phyloP scores from a whole-genome alignment of 2,113 vertebrate genomes.

The Istiophorus platypterus region DNA sequence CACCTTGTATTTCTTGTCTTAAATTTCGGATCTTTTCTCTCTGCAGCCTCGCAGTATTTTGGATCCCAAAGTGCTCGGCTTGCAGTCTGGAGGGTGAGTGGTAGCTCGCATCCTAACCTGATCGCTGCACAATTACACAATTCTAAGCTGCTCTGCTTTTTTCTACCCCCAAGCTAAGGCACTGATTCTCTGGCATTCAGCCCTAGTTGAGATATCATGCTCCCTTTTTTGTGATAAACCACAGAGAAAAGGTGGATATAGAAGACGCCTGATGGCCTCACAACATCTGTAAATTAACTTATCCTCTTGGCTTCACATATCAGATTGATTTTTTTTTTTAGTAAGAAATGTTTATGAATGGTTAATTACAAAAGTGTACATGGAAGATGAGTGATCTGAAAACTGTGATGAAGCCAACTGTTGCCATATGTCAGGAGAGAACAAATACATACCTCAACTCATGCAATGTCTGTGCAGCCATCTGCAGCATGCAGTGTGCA shows the following conservation, averaged over 20 bases:
- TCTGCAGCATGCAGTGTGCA: slow-evolving; percentile 29
- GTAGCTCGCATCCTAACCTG: slow-evolving; percentile 41
- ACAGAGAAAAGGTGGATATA: slow-evolving; percentile 8
- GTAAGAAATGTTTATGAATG: background rate
- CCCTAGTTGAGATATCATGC: background rate
- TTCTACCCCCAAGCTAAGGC: slow-evolving; percentile 5
- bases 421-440: background rate
- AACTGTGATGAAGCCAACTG: background rate
- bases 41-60: slow-evolving; percentile 77
- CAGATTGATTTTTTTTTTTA: background rate
- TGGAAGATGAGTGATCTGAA: background rate
- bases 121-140: slow-evolving; percentile 47
- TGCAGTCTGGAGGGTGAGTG: slow-evolving; percentile 82
- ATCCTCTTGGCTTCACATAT: background rate
- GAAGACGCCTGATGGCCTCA: slow-evolving; percentile 1
- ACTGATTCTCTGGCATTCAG: slow-evolving; percentile 21
- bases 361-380: background rate
- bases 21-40: slow-evolving; percentile 52
- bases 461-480: slow-evolving; percentile 24
- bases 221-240: slow-evolving; percentile 14
- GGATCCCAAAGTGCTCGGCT: slow-evolving; percentile 81
- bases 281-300: slow-evolving; percentile 7
- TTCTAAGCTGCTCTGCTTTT: slow-evolving; percentile 43
- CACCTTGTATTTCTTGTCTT: slow-evolving; percentile 32
- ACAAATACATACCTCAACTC: slow-evolving; percentile 13